Conservation (phyloP, 1,140 invertebrate genomes). For the Wasmannia auropunctata region DNA sequence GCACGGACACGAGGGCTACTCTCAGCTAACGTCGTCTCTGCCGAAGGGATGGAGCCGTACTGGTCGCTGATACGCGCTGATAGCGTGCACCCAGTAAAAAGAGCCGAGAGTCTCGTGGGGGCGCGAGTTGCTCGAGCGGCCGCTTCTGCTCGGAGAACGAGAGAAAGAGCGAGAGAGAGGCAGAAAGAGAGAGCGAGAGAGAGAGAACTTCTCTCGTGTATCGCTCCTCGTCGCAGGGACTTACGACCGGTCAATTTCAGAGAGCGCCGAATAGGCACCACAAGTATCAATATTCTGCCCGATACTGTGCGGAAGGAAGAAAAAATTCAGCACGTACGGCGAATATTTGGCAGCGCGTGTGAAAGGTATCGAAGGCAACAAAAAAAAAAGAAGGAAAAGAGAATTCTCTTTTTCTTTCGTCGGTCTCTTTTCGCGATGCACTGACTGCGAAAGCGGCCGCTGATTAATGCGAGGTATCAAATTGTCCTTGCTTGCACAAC, state of each 20-base stretch:
- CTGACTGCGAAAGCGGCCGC: conserved; percentile 17
- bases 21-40: conserved; percentile 28
- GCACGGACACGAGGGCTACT: neutral
- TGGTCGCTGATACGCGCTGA: conserved; percentile 44
- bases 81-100: conserved; percentile 21
- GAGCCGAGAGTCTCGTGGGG: conserved; percentile 15
- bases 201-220: neutral
- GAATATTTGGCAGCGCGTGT: neutral
- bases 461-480: conserved; percentile 46
- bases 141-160: neutral
- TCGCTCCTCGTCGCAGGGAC: neutral
- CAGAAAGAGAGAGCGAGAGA: neutral
- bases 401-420: too few relatives aligned
- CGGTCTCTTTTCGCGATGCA: neutral
- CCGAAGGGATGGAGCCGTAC: conserved; percentile 59
- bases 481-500: conserved; percentile 51
- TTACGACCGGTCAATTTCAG: neutral
- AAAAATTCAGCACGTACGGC: neutral
- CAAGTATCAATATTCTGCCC: neutral
- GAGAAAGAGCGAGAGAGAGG: neutral
- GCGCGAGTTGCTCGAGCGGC: conserved; percentile 19
- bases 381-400: neutral
- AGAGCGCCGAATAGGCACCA: neutral
- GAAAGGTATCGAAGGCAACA: neutral
- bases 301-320: neutral